phyloP scores from a whole-genome alignment of 2,113 vertebrate genomes.

The Aptenodytes forsteri region DNA sequence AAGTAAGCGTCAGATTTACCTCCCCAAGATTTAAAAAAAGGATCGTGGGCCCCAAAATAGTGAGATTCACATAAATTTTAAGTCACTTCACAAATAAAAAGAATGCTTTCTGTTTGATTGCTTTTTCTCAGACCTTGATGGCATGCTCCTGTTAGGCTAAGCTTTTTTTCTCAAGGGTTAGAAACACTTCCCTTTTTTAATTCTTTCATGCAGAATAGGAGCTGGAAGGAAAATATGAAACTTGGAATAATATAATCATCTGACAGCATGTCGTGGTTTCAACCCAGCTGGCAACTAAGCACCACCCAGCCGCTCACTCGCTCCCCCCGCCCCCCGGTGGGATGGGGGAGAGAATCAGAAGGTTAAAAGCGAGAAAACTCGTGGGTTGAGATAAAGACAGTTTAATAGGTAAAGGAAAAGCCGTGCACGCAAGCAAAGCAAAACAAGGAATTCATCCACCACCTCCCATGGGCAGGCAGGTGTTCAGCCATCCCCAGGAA shows the following conservation, averaged over 20 bases:
- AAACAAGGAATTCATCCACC: no score
- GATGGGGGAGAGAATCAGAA: no score
- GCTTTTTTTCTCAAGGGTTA: neutral
- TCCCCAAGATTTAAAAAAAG: neutral
- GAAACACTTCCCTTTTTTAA: neutral
- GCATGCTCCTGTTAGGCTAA: neutral
- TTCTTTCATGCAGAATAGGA: neutral
- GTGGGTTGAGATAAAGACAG: no score
- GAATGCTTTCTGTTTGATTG: neutral
- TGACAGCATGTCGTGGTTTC: neutral
- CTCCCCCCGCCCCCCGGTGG: no score
- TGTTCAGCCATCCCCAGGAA: no score
- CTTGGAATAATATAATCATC: neutral
- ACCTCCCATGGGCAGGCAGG: no score
- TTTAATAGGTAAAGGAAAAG: no score
- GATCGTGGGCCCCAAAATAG: neutral
- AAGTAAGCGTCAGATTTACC: neutral
- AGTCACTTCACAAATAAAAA: neutral
- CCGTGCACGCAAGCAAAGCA: no score
- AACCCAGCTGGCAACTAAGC: no score
- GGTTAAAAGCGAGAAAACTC: no score
- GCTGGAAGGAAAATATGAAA: neutral
- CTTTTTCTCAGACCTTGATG: neutral
- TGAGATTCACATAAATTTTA: neutral
- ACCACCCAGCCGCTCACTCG: no score